These are phyloP conservation scores for Caenorhabditis plicata DNA, from an alignment of 2,888 invertebrate genomes.

Conservation along the genomic window DNA sequence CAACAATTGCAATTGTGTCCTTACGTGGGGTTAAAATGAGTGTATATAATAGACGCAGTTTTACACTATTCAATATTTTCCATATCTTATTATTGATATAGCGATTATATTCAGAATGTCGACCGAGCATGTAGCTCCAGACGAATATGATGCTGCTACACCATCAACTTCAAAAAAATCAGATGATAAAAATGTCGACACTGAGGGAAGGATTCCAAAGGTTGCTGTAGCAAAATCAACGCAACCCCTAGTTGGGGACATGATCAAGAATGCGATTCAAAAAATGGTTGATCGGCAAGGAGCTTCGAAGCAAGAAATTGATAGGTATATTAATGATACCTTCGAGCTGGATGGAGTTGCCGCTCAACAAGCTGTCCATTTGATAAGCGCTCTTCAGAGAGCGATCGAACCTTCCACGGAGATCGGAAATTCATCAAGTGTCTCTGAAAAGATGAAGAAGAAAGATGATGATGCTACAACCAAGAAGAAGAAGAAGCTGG, in stretches of 20 bases:
- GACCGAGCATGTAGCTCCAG: too few species aligned
- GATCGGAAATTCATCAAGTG: constrained; percentile 64
- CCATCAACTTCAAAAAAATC: constrained; percentile 2
- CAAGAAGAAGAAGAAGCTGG: too few species aligned
- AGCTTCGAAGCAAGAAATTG: constrained; percentile 68
- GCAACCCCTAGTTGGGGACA: constrained; percentile 66
- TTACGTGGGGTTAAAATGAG: too few species aligned
- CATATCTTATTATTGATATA: too few species aligned
- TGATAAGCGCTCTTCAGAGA: constrained; percentile 66
- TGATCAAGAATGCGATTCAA: constrained; percentile 67
- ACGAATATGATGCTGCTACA: constrained; percentile 8
- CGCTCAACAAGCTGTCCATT: too few species aligned
- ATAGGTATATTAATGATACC: constrained; percentile 67
- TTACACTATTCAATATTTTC: too few species aligned
- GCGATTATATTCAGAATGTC: too few species aligned
- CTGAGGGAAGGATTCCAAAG: constrained; percentile 29
- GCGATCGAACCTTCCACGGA: constrained; percentile 66
- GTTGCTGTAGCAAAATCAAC: constrained; percentile 35
- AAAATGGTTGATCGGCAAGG: constrained; percentile 68
- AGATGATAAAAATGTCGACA: constrained; percentile 12
- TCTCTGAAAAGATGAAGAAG: constrained; percentile 19
- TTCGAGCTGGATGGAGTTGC: too few species aligned
- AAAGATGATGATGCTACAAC: too few species aligned
- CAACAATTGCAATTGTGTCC: too few species aligned
- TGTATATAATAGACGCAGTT: too few species aligned